Percentiles rank a stretch among this genome's conserved stretches.
phyloP scores from a whole-genome alignment of 2,797 vertebrate genomes.

The Pempheris klunzingeri region DNA sequence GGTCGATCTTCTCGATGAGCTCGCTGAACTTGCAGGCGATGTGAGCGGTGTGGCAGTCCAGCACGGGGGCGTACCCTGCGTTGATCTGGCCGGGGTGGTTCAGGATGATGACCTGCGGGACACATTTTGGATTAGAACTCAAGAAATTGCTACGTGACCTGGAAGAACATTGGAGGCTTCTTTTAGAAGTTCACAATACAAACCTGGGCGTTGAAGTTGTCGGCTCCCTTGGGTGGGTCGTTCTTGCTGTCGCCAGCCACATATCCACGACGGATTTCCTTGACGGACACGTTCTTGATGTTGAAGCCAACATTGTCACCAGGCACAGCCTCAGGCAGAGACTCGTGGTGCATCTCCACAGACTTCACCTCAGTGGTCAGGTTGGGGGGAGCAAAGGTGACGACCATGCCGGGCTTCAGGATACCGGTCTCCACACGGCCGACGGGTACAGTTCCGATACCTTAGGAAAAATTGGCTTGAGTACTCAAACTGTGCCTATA shows the following conservation, averaged over 20 bases:
- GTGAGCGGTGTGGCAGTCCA: constrained; percentile 88
- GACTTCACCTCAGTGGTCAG: constrained; percentile 89
- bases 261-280: constrained; percentile 87
- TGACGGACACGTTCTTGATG: constrained; percentile 89
- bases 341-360: constrained; percentile 89
- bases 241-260: constrained; percentile 88
- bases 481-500: background rate
- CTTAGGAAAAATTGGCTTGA: constrained; percentile 40
- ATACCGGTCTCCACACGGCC: constrained; percentile 87
- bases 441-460: constrained; percentile 88
- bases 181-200: accelerated
- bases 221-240: constrained; percentile 82
- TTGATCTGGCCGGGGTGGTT: constrained; percentile 88
- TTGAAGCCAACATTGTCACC: constrained; percentile 90
- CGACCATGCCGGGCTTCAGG: constrained; percentile 86
- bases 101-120: constrained; percentile 86
- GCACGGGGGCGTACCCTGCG: constrained; percentile 85
- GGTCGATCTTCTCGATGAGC: constrained; percentile 90
- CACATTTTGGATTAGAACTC: background rate
- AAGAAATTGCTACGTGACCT: accelerated
- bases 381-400: constrained; percentile 85
- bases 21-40: constrained; percentile 89
- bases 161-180: accelerated
- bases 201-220: constrained; percentile 85
- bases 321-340: constrained; percentile 82